Evolutionary conservation across 1,140 invertebrate species (phyloP), one percentile per base, ranked within the genome.

Genomic region (Brachionus sp.): DNA sequence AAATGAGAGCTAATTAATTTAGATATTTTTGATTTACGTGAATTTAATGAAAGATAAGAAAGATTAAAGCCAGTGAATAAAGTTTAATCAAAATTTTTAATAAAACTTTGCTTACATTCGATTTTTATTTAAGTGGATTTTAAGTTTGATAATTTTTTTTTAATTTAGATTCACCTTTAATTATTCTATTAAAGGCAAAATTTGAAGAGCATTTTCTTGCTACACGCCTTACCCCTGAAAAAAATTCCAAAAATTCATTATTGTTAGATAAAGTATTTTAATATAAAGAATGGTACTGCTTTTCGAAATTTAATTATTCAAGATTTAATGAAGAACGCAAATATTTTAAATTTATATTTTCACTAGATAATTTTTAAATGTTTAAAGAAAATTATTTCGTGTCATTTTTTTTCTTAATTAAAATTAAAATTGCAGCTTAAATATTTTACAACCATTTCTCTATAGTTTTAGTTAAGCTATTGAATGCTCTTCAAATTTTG

Each of bases 21-120:
- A 37, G 10, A 66, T 13, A 66, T 33, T 66, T 66, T 35, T 66
- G 62, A 66, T 66, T 66, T 66, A 66, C 64, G 64, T 33, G 64
- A n/a, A 19, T 66, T 33, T 66, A 66, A 66, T 66, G 64, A 16
- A 25, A 66, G 25, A 33, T 66, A 33, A 66, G 25, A 33, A 33
- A 37, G 12, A 33, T 66, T 66, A 66, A 4, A 66, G 33, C 13
- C 64, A 66, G 33, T 57, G 50, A 23, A 57, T 57, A 19, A 6
- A 57, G 19, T 53, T 9, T 53, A 16, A 19, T 53, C 4, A 13
- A 53, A 53, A 2, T 57, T 57, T 46, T 50, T 57, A 3, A 57
- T 57, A n/a, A 57, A 57, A 57, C 16, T 57, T 57, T 57, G 50
- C 50, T 57, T 57, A 57, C 5, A 19, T 57, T 19, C 7, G 16